Conservation (phyloP, 2,888 invertebrate species). For the Agriopis aurantiaria region DNA sequence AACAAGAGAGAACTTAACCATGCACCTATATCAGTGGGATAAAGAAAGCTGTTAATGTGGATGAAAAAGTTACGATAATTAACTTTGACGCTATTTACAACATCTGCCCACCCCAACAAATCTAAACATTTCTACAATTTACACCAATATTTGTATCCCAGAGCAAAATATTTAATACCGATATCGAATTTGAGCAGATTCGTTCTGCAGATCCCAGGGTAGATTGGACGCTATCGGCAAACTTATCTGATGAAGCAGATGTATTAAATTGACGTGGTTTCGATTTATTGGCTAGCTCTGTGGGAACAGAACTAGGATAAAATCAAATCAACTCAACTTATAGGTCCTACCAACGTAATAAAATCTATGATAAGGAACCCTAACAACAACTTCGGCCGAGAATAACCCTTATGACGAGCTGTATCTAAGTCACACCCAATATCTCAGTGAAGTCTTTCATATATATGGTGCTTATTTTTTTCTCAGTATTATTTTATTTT, state of each 20-base stretch:
- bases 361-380: not conserved
- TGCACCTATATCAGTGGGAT: too few species aligned
- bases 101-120: not conserved
- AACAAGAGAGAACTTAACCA: too few species aligned
- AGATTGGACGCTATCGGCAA: constrained; percentile 22
- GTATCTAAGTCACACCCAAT: too few species aligned
- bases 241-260: constrained; percentile 18
- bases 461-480: too few species aligned
- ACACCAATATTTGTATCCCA: constrained; percentile 2
- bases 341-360: not conserved
- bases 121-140: not conserved
- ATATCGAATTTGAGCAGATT: constrained; percentile 29
- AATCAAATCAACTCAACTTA: constrained; percentile 2
- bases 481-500: too few species aligned
- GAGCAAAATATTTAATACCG: constrained; percentile 26
- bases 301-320: constrained; percentile 4
- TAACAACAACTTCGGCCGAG: not conserved
- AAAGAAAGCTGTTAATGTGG: too few species aligned
- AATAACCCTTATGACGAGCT: too few species aligned
- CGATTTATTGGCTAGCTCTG: constrained; percentile 22
- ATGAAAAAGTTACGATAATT: too few species aligned
- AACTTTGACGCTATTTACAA: not conserved
- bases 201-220: constrained; percentile 29
- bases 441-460: too few species aligned
- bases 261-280: constrained; percentile 8